These are phyloP conservation scores for Pseudomugil tenellus DNA, from an alignment of 2,797 vertebrate genomes.

Conservation along the genomic window DNA sequence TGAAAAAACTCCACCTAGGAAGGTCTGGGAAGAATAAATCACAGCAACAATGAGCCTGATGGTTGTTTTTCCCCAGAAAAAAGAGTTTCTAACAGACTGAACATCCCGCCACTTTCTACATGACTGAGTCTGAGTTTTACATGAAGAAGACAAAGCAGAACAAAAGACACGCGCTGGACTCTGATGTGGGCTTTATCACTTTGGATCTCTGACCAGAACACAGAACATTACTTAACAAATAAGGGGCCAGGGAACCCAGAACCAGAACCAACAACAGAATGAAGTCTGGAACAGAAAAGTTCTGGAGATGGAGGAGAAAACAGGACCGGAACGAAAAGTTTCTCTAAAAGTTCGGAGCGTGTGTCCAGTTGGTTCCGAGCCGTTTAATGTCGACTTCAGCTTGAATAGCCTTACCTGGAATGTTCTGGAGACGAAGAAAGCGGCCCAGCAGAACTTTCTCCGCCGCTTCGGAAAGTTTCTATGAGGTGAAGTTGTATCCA, in stretches of 20 bases:
- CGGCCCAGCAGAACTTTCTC: constrained; percentile 61
- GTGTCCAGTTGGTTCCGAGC: no score
- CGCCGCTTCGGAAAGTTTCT: no score
- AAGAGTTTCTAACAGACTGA: background rate
- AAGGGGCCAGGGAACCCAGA: background rate
- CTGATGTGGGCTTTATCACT: constrained; percentile 1
- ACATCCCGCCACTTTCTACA: constrained; percentile 72
- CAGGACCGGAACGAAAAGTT: no score
- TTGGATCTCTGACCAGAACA: background rate
- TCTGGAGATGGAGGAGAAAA: no score
- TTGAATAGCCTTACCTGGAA: constrained; percentile 65
- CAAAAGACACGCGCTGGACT: constrained; percentile 50
- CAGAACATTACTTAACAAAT: background rate
- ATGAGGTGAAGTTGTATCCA: constrained; percentile 62
- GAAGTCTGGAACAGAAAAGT: no score
- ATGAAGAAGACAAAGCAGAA: constrained; percentile 53
- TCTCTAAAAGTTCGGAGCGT: background rate
- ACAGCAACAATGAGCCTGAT: background rate
- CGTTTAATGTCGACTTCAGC: no score
- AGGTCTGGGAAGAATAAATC: background rate
- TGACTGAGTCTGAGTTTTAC: constrained; percentile 51
- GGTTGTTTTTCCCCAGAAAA: no score
- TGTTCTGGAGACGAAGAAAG: constrained; percentile 46
- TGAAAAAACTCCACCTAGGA: background rate
- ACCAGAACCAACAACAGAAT: background rate